phyloP scores from a whole-genome alignment of 2,797 vertebrate species.

The Malurus splendens region DNA sequence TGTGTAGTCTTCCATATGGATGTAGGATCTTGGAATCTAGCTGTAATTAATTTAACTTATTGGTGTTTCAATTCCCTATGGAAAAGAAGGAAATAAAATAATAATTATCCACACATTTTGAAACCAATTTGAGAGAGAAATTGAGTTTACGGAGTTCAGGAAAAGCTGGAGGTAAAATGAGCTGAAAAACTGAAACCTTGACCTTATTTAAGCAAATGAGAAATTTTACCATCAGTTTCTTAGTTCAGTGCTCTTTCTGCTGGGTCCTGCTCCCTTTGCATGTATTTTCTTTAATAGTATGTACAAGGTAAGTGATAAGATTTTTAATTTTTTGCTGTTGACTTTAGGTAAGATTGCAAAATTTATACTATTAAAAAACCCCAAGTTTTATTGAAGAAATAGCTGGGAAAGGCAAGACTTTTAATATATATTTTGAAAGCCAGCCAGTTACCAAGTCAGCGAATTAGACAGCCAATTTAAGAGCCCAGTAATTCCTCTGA shows the following conservation, averaged over 20 bases:
- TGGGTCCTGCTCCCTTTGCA: background rate
- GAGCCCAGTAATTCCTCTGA: conserved; percentile 26
- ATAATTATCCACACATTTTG: background rate
- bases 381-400: conserved; percentile 17
- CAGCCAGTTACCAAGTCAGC: conserved; percentile 44
- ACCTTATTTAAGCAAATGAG: background rate
- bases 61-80: background rate
- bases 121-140: background rate
- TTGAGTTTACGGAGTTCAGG: background rate
- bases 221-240: background rate
- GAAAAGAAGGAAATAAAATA: background rate
- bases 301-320: background rate
- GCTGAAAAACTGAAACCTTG: background rate
- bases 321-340: conserved; percentile 3
- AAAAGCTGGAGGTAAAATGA: background rate
- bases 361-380: background rate
- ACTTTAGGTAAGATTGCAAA: background rate
- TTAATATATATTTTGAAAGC: conserved; percentile 42
- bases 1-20: background rate
- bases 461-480: conserved; percentile 17
- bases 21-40: background rate
- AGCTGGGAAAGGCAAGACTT: background rate
- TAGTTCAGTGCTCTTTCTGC: background rate
- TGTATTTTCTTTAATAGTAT: background rate
- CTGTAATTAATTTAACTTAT: conserved; percentile 16